Conservation (phyloP, 2,888 invertebrate genomes). For the Amphipoea lucens region DNA sequence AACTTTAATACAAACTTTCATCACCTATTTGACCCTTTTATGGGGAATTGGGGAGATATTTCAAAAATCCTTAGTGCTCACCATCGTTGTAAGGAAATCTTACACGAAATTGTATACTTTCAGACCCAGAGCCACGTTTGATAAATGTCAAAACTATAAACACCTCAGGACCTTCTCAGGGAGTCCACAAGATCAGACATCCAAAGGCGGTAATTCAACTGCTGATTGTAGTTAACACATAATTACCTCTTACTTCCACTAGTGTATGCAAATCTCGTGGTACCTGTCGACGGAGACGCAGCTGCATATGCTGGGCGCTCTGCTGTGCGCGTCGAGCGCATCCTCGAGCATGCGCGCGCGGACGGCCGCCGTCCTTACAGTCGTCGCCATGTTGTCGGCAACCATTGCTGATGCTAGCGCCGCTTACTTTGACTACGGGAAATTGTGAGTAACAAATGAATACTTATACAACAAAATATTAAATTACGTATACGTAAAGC, state of each 20-base stretch:
- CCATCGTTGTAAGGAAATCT: too few relatives aligned
- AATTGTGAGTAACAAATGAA: conserved; percentile 46
- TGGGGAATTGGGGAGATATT: too few relatives aligned
- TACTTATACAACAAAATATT: neutral
- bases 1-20: too few relatives aligned
- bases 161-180: neutral
- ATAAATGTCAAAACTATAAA: neutral
- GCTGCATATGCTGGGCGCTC: conserved; percentile 92
- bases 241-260: conserved; percentile 28
- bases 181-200: neutral
- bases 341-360: conserved; percentile 70
- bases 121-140: neutral
- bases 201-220: neutral
- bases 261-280: conserved; percentile 96
- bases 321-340: conserved; percentile 88
- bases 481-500: neutral
- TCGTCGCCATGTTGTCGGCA: conserved; percentile 82
- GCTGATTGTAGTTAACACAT: neutral
- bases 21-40: too few relatives aligned
- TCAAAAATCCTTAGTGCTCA: too few relatives aligned
- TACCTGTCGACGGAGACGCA: conserved; percentile 94
- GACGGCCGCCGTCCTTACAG: conserved; percentile 76
- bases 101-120: too few relatives aligned
- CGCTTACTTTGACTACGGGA: conserved; percentile 75
- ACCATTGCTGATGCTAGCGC: conserved; percentile 87